Base-by-base conservation (phyloP, 2,113 vertebrate species). In the Coreoperca whiteheadi region DNA sequence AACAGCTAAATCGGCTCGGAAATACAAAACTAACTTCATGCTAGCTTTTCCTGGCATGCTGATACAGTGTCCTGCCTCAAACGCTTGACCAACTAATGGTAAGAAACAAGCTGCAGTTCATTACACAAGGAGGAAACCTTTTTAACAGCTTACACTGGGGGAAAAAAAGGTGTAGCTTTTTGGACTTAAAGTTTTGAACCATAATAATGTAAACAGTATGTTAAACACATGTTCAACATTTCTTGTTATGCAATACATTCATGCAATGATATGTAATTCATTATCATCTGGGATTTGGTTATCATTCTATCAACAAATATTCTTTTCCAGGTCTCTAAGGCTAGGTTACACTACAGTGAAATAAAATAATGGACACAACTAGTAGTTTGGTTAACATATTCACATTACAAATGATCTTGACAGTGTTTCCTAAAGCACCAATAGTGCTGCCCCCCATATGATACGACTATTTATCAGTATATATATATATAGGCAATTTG, bases 11-110 rank as follows among this genome's bases (percentile, higher is more conserved):
- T 64, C 46, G 56, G 18, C 25, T 6, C 28, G 48, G n/a, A 37
- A 50, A 39, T 10, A 32, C 50, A 41, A 8, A 69, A 23, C 21
- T 48, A 37, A 70, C 56, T 61, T 48, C 8, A 21, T 21, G 9
- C 18, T 20, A 56, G 41, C 66, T 43, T 65, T 18, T 71, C 25
- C 18, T 39, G 15, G 4, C 30, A 48, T n/a, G 25, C 21, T 4
- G 20, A 28, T 8, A 53, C 30, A 51, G 2, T 43, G 8, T 51
- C 10, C 20, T 39, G 0, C 39, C 18, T 83, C 8, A 57, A 10
- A 16, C n/a, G 65, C 16, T 5, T n/a, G 12, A 71, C 9, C 21
- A 41, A n/a, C 9, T 37, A n/a, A 64, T 2, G 12, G 1, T 48
- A 73, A 57, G 34, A 39, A 43, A 70, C 30, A 25, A 18, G 30